Evolutionary conservation across 2,797 vertebrate species (phyloP).

Genomic region (Myiothlypis chrysogaster): DNA sequence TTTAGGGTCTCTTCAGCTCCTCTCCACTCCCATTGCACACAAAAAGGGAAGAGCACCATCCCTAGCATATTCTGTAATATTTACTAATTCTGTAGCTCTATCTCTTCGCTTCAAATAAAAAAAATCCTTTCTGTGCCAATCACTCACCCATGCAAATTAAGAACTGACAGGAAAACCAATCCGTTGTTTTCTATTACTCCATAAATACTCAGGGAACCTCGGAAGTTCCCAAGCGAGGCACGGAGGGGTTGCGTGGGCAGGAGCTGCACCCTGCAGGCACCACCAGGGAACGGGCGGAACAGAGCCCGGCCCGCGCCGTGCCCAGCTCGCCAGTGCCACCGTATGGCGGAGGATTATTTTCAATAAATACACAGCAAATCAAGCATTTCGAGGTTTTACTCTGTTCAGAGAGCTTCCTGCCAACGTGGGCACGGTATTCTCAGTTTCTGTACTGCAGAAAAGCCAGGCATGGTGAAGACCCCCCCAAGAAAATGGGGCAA

Average conservation of each 20-base stretch:
- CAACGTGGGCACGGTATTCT: not conserved
- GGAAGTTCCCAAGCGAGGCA: not conserved
- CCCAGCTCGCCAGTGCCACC: slow-evolving; percentile 70
- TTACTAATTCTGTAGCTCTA: not conserved
- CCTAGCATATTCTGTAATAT: not conserved
- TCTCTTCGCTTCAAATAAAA: not conserved
- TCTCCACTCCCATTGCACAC: not conserved
- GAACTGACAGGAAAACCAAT: not conserved
- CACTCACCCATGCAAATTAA: not conserved
- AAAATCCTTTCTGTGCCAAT: not conserved
- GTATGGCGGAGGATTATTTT: not conserved
- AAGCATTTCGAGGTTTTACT: not conserved
- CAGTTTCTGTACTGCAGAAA: not conserved
- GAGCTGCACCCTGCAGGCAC: not conserved
- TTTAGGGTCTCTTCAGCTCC: not conserved
- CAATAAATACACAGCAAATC: not conserved
- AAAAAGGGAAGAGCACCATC: not conserved
- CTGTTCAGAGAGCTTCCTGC: not conserved
- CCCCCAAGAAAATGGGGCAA: not conserved
- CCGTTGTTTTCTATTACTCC: not conserved
- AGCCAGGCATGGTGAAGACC: not conserved
- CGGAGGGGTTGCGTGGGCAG: not conserved
- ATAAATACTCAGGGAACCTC: not conserved
- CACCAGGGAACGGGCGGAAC: accelerated
- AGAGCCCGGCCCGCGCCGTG: not conserved